phyloP scores from a whole-genome alignment of 2,113 vertebrate genomes.

The Muntiacus reevesi region DNA sequence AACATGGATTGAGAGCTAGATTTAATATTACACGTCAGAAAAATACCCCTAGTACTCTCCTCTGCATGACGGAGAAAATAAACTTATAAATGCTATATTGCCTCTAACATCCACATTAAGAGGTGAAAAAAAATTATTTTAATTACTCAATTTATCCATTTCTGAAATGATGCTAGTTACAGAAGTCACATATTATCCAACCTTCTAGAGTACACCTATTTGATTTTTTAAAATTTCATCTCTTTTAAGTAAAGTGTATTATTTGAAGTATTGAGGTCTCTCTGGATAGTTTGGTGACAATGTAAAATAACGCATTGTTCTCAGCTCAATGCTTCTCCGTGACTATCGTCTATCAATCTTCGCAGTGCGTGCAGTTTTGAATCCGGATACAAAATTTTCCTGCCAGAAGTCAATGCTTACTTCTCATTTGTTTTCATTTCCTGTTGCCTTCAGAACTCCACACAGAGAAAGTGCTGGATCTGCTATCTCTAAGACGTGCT shows the following conservation, averaged over 20 bases:
- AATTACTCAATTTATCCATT: background rate
- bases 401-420: constrained; percentile 40
- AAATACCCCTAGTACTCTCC: background rate
- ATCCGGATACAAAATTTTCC: constrained; percentile 58
- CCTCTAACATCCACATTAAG: background rate
- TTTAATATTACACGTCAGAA: background rate
- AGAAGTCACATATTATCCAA: background rate
- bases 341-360: background rate
- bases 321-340: background rate
- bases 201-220: background rate
- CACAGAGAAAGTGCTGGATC: constrained; percentile 25
- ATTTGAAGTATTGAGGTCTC: background rate
- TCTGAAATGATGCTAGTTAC: background rate
- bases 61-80: background rate
- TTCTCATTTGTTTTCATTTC: constrained; percentile 65
- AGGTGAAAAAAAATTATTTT: background rate
- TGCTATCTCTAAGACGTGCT: background rate
- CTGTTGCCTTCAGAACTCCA: constrained; percentile 51
- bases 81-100: background rate
- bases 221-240: background rate
- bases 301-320: constrained; percentile 45
- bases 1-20: background rate
- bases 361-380: background rate
- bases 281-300: background rate
- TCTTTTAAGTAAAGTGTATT: background rate